Percentiles rank a stretch among this genome's conserved stretches.
These are phyloP conservation scores for Edolisoma coerulescens DNA, from an alignment of 2,113 vertebrate species.

Conservation along the genomic window DNA sequence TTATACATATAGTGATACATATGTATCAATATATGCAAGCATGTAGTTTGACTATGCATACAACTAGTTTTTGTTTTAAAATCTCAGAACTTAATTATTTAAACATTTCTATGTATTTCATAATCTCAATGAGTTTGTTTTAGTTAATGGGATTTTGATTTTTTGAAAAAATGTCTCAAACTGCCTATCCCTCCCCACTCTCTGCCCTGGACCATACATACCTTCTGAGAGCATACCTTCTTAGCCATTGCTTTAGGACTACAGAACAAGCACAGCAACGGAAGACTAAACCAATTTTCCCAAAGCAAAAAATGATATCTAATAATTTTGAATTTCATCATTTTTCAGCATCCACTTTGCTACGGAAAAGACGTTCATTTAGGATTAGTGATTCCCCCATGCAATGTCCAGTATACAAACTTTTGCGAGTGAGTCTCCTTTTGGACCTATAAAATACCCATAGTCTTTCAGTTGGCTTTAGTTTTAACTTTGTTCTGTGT, in stretches of 20 bases:
- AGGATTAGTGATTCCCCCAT: background rate
- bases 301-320: background rate
- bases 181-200: rapidly evolving
- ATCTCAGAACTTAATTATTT: background rate
- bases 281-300: background rate
- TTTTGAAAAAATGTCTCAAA: background rate
- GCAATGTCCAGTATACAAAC: background rate
- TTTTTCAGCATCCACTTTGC: background rate
- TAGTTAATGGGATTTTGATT: background rate
- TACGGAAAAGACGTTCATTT: background rate
- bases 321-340: background rate
- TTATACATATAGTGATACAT: background rate
- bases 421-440: background rate
- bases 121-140: background rate
- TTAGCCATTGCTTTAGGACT: background rate
- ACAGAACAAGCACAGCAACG: background rate
- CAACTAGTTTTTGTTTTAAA: background rate
- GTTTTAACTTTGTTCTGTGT: background rate
- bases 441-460: background rate
- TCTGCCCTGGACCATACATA: background rate
- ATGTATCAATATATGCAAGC: background rate
- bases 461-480: background rate
- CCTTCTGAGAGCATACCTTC: background rate
- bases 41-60: background rate
- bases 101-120: background rate